Conservation (phyloP, 2,797 vertebrate genomes). For the Pantherophis vulpinus region DNA sequence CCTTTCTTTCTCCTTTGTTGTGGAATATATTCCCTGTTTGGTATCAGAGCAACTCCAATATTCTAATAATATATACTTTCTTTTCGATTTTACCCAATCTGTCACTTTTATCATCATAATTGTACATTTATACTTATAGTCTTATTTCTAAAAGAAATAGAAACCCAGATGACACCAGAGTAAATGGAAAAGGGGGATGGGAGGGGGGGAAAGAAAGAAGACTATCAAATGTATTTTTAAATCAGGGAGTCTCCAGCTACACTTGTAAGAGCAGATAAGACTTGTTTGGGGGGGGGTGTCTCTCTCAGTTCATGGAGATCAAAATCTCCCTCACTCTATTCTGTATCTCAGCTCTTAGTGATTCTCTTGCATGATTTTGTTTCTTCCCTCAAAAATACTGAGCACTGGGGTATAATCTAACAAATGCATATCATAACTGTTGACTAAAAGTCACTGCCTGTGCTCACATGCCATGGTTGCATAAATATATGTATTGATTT, state of each 20-base stretch:
- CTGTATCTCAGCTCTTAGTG: neutral
- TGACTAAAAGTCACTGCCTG: neutral
- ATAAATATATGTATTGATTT: conserved; percentile 52
- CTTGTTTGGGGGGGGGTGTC: neutral
- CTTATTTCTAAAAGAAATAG: no score
- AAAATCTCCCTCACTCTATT: neutral
- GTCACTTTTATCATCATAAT: no score
- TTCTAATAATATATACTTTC: no score
- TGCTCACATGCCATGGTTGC: conserved; percentile 16
- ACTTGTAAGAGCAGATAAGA: neutral
- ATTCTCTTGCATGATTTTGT: neutral
- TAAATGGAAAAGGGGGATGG: no score
- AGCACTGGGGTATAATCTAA: neutral
- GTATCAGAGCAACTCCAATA: no score
- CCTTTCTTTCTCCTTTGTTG: no score
- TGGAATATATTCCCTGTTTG: no score
- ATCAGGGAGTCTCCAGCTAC: neutral
- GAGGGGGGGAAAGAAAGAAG: no score
- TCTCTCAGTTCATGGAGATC: neutral
- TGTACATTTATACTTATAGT: no score
- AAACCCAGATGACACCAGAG: no score
- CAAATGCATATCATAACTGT: neutral
- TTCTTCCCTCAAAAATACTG: neutral
- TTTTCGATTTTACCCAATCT: no score
- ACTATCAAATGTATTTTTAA: neutral